Conservation (phyloP, 2,113 vertebrate species). For the Peromyscus californicus region DNA sequence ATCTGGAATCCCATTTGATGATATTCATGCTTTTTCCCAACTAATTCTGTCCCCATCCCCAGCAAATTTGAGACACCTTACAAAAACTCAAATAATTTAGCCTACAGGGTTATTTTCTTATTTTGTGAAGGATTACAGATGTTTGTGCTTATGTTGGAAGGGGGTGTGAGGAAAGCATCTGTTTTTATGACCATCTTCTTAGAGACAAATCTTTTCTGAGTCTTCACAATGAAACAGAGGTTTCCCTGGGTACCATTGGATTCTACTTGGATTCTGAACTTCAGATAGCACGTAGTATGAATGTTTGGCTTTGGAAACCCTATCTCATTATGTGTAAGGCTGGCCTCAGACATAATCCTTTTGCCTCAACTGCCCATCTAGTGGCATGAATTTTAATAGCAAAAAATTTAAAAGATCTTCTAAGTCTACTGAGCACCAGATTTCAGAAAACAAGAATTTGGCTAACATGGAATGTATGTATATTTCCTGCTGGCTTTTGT, state of each 20-base stretch:
- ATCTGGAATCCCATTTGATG: background rate
- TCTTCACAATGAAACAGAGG: background rate
- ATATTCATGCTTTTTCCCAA: background rate
- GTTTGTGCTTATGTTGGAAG: background rate
- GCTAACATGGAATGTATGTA: background rate
- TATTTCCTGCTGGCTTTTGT: background rate
- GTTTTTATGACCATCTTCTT: background rate
- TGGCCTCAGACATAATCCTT: background rate
- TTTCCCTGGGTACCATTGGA: background rate
- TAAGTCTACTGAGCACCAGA: background rate
- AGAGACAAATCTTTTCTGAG: background rate
- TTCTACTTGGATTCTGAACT: background rate
- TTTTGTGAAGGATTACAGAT: background rate
- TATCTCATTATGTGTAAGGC: background rate
- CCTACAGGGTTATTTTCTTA: background rate
- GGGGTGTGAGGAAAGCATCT: background rate
- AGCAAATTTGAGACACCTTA: background rate
- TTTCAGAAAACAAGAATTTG: conserved; percentile 10
- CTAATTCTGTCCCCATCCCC: background rate
- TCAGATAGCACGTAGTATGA: background rate
- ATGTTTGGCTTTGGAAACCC: background rate
- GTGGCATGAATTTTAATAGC: background rate
- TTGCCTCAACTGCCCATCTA: background rate
- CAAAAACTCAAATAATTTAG: background rate
- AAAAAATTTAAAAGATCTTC: background rate